These are phyloP conservation scores for Orbicella faveolata DNA, from an alignment of 64 coral and sea anemone species.

Conservation along the genomic window DNA sequence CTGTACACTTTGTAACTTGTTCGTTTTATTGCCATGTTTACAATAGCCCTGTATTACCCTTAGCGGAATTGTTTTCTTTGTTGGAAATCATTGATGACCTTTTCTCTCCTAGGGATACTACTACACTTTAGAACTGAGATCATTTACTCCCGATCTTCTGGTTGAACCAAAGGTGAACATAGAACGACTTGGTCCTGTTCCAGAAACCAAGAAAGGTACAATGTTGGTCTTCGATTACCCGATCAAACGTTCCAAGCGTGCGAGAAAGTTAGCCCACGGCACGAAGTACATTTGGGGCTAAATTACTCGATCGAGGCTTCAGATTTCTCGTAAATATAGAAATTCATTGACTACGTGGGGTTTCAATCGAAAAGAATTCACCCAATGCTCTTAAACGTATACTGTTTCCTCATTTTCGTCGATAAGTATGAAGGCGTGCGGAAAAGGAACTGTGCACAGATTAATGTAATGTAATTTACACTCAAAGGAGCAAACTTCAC, in stretches of 20 bases:
- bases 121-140: slow-evolving; percentile 32
- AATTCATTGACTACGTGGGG: background rate
- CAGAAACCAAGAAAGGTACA: slow-evolving; percentile 49
- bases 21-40: background rate
- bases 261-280: background rate
- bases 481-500: background rate
- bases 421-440: background rate
- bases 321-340: background rate
- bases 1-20: background rate
- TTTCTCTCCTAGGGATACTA: slow-evolving; percentile 27
- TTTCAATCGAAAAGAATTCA: slow-evolving; percentile 2
- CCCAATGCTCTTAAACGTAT: background rate
- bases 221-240: background rate
- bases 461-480: slow-evolving; percentile 1
- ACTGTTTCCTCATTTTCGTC: background rate
- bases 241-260: background rate
- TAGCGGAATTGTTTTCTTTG: slow-evolving; percentile 1
- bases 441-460: background rate
- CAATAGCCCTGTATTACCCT: background rate
- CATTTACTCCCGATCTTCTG: slow-evolving; percentile 43
- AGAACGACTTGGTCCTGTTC: slow-evolving; percentile 28
- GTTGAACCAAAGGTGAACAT: slow-evolving; percentile 45
- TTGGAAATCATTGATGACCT: background rate
- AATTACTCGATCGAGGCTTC: background rate
- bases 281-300: background rate